Evolutionary conservation across 2,797 vertebrate genomes (phyloP), one percentile per base, ranked within the genome.

Genomic region (Falco cherrug): DNA sequence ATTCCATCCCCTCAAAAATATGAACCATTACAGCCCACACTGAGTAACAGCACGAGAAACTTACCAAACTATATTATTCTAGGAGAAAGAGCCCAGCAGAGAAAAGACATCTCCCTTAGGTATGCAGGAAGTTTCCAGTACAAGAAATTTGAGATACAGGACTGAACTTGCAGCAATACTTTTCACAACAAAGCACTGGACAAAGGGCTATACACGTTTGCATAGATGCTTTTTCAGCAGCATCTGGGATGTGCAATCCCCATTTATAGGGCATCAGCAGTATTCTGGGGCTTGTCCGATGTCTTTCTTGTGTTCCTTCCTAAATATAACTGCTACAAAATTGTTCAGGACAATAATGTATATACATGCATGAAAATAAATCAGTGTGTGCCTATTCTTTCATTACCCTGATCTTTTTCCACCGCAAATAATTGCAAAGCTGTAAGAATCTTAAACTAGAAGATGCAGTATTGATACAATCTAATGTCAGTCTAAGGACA

Each of bases 141-240:
- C 61, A 74, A 54, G 69, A 88, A 84, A n/a, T 80, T 5, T 73
- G 89, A 96, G 95, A 85, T 57, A 43, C 33, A 68, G 83, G 69
- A 75, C 73, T 67, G 82, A 93, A 77, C 61, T 80, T 82, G 77
- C 16, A 90, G 68, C 37, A 80, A 51, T 48, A 84, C 22, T 76
- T 80, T 80, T 71, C 88, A 83, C 45, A 80, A 69, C 45, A 87
- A 85, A 95, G 37, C 74, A 93, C 78, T 51, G 68, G 75, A 89
- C 68, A 75, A 84, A 89, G 78, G 75, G 31, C 70, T 90, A 31
- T 43, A 76, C 26, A 76, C 26, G 69, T 93, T 93, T 94, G 93
- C 95, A 96, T 43, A 96, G 95, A 93, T 79, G 91, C 86, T 75
- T 94, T 84, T 89, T 45, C 80, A 91, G 91, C 64, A 89, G 94